phyloP scores from a whole-genome alignment of 2,888 invertebrate genomes.

The Pandemis heparana region DNA sequence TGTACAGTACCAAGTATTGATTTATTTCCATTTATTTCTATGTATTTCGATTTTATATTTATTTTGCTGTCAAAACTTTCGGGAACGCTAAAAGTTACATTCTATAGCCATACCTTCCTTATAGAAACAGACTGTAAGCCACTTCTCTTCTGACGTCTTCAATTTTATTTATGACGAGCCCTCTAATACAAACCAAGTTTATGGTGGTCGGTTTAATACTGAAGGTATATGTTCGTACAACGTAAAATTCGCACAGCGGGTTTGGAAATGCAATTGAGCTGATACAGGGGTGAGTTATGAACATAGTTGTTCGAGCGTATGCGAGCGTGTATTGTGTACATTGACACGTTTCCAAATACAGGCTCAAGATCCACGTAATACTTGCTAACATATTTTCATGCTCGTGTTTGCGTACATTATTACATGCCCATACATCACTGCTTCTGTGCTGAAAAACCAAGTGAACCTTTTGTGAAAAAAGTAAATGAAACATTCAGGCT shows the following conservation, averaged over 20 bases:
- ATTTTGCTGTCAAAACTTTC: too few species aligned
- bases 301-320: slow-evolving; percentile 4
- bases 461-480: slow-evolving; percentile 37
- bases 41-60: too few species aligned
- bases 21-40: too few species aligned
- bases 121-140: too few species aligned
- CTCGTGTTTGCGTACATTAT: slow-evolving; percentile 18
- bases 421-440: background rate
- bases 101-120: too few species aligned
- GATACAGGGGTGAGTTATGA: slow-evolving; percentile 17
- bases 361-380: slow-evolving; percentile 5
- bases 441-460: slow-evolving; percentile 20
- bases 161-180: background rate
- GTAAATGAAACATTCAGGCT: slow-evolving; percentile 30
- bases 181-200: background rate
- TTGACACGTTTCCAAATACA: slow-evolving; percentile 9
- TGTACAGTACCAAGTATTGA: too few species aligned
- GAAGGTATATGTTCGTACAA: slow-evolving; percentile 10
- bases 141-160: background rate
- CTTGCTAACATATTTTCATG: background rate
- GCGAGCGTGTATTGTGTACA: background rate
- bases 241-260: slow-evolving; percentile 22
- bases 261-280: slow-evolving; percentile 18
- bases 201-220: background rate
- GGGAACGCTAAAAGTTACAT: too few species aligned